Percentiles rank a stretch among this genome's conserved stretches.
These are phyloP conservation scores for Masticophis lateralis DNA, from an alignment of 2,797 vertebrate species.

Conservation along the genomic window DNA sequence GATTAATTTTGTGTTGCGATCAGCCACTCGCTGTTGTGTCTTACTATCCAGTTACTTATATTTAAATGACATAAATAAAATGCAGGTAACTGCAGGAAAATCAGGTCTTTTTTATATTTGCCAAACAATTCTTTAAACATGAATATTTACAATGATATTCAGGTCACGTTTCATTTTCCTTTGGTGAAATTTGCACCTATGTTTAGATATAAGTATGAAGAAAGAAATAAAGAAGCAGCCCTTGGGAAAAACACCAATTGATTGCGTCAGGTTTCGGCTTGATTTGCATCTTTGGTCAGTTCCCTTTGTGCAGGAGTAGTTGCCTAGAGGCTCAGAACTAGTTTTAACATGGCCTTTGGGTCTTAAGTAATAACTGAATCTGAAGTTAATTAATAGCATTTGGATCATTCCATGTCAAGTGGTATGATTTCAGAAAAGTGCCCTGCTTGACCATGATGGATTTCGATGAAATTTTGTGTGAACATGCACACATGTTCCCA, in stretches of 20 bases:
- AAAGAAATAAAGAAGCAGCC: background rate
- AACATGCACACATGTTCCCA: too few species aligned
- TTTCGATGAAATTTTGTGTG: too few species aligned
- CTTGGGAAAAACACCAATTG: background rate
- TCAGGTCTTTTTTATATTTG: background rate
- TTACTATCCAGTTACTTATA: background rate
- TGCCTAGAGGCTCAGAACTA: background rate
- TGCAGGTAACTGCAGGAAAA: background rate
- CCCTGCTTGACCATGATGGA: too few species aligned
- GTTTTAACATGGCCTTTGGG: background rate
- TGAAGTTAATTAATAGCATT: background rate
- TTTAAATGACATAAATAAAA: background rate
- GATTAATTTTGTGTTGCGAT: background rate
- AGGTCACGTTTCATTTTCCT: background rate
- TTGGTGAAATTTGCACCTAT: background rate
- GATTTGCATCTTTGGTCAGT: background rate
- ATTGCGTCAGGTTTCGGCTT: background rate
- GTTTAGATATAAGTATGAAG: background rate
- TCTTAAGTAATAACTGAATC: background rate
- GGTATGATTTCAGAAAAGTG: too few species aligned
- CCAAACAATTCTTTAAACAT: background rate
- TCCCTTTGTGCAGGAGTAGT: conserved; percentile 2
- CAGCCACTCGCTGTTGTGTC: background rate
- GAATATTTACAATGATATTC: background rate
- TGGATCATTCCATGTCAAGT: too few species aligned